Conservation (phyloP, 2,113 vertebrate species). For the Otis tarda region DNA sequence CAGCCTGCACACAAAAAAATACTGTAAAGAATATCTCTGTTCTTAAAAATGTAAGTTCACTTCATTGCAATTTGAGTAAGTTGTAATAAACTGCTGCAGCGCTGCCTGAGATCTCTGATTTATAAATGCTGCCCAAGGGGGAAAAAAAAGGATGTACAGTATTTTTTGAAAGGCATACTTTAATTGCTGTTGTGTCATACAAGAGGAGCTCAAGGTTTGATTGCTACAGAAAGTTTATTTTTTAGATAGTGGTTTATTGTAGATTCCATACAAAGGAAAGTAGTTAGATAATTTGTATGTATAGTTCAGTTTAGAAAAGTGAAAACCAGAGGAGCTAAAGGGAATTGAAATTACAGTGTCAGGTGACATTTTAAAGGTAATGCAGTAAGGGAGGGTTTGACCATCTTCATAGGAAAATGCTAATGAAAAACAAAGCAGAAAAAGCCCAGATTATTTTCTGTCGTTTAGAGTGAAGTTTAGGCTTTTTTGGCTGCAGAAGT, state of each 20-base stretch:
- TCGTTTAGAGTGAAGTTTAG: background rate
- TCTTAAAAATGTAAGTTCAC: background rate
- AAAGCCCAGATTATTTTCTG: background rate
- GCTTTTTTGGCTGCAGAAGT: background rate
- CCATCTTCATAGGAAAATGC: background rate
- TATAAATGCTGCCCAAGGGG: background rate
- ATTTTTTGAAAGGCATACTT: background rate
- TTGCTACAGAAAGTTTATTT: conserved; percentile 28
- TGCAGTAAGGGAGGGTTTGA: conserved; percentile 20
- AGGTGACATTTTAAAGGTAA: conserved; percentile 53
- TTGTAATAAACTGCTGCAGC: background rate
- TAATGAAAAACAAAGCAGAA: background rate
- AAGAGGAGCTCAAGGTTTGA: background rate
- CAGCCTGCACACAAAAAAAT: background rate
- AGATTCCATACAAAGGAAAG: conserved; percentile 51
- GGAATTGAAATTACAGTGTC: conserved; percentile 50
- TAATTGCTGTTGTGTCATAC: background rate
- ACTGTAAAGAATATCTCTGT: background rate
- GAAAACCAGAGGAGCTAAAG: background rate
- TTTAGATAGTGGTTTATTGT: conserved; percentile 1
- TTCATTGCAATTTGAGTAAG: background rate
- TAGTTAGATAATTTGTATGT: conserved; percentile 51
- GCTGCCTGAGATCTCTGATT: background rate
- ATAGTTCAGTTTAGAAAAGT: conserved; percentile 45
- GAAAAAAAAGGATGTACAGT: background rate